Conservation (phyloP, 64 coral and sea anemone genomes). For the Dendronephthya gigantea region DNA sequence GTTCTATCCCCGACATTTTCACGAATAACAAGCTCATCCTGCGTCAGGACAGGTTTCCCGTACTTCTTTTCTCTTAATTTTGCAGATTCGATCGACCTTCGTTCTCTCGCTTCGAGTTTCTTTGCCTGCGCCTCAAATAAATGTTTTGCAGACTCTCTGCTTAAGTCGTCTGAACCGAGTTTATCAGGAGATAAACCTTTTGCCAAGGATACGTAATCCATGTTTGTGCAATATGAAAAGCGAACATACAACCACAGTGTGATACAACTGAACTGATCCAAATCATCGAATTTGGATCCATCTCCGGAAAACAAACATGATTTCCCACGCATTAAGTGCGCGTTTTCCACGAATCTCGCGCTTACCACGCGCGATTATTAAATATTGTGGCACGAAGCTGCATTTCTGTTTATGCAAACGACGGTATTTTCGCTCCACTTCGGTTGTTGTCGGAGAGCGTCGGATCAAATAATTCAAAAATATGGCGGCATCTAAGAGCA, state of each 20-base stretch:
- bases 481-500: neutral
- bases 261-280: too few relatives aligned
- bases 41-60: too few relatives aligned
- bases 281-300: too few relatives aligned
- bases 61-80: neutral
- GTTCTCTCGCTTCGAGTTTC: neutral
- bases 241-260: too few relatives aligned
- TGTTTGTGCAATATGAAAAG: too few relatives aligned
- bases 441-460: neutral
- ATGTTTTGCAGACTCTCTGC: slow-evolving; percentile 18
- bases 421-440: too few relatives aligned
- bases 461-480: neutral
- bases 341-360: too few relatives aligned
- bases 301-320: too few relatives aligned
- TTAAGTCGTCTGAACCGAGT: neutral
- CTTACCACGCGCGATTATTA: too few relatives aligned
- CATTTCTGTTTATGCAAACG: too few relatives aligned
- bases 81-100: neutral
- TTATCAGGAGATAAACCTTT: neutral
- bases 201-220: slow-evolving; percentile 29
- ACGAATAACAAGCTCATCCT: neutral
- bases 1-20: slow-evolving; percentile 26
- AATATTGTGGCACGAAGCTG: too few relatives aligned
- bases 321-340: too few relatives aligned
- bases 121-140: slow-evolving; percentile 17